Conservation (phyloP, 2,113 vertebrate genomes). For the Callionymus lyra region DNA sequence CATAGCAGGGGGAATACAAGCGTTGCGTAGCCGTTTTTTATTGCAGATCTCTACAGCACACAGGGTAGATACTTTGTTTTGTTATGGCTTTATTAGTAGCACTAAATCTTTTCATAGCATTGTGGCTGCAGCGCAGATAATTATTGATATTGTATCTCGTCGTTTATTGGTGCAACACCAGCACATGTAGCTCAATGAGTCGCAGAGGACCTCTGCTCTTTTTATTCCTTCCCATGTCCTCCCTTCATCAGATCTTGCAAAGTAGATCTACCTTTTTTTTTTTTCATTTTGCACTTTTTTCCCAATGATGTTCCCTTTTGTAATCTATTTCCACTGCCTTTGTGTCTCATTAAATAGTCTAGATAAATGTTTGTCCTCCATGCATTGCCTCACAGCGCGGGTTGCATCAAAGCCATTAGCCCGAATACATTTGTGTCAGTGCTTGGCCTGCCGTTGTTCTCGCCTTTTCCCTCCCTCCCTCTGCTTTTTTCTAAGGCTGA, state of each 20-base stretch:
- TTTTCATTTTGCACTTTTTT: constrained; percentile 10
- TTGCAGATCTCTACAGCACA: constrained; percentile 19
- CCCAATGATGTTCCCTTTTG: constrained; percentile 8
- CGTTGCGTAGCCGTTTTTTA: constrained; percentile 30
- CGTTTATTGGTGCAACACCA: constrained; percentile 23
- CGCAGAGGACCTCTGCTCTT: constrained; percentile 17
- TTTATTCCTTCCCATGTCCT: constrained; percentile 9
- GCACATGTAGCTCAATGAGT: constrained; percentile 30
- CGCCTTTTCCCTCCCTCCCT: constrained; percentile 16
- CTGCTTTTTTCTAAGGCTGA: constrained; percentile 46
- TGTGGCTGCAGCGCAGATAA: constrained; percentile 25
- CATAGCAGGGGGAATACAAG: constrained; percentile 26
- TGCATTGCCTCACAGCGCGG: constrained; percentile 18
- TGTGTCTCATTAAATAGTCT: constrained; percentile 18
- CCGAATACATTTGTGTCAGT: constrained; percentile 41
- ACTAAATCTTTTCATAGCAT: constrained; percentile 37
- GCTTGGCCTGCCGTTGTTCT: constrained; percentile 29
- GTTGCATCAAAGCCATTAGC: constrained; percentile 46
- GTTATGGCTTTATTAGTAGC: constrained; percentile 26
- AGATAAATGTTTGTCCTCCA: constrained; percentile 1
- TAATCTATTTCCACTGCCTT: constrained; percentile 18
- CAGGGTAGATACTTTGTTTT: constrained; percentile 23
- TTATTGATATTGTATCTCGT: constrained; percentile 30
- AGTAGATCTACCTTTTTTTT: constrained; percentile 8
- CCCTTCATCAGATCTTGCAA: constrained; percentile 14